Evolutionary conservation across 2,797 vertebrate species (phyloP).

Genomic region (Catostomus latipinnis): DNA sequence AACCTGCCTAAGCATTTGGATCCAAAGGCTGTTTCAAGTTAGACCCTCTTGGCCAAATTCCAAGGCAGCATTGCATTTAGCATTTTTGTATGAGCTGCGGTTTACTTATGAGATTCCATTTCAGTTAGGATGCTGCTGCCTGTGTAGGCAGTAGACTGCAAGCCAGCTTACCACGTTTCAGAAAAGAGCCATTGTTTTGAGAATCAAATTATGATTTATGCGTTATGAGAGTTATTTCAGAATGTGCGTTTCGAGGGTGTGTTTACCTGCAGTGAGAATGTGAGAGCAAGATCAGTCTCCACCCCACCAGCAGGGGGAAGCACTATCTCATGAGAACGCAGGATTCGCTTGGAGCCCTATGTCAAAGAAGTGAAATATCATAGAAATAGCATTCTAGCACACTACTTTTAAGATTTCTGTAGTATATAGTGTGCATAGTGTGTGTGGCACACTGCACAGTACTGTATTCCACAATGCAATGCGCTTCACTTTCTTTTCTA

Average conservation of each 20-base stretch:
- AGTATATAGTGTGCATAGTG: too few relatives aligned
- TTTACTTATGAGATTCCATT: neutral
- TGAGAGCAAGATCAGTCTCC: slow-evolving; percentile 93
- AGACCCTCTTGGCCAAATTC: neutral
- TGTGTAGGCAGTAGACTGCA: too few relatives aligned
- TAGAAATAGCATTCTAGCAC: too few relatives aligned
- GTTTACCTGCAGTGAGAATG: slow-evolving; percentile 93
- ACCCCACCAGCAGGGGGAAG: slow-evolving; percentile 94
- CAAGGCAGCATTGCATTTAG: neutral
- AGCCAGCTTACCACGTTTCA: neutral
- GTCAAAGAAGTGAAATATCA: neutral
- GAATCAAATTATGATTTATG: neutral
- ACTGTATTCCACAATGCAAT: too few relatives aligned
- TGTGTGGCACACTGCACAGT: too few relatives aligned
- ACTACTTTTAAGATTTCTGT: too few relatives aligned
- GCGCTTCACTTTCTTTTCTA: too few relatives aligned
- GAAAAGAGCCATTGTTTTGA: neutral
- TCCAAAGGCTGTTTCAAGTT: neutral
- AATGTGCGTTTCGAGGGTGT: neutral
- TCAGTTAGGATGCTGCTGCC: too few relatives aligned
- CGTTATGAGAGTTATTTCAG: neutral
- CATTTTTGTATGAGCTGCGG: neutral
- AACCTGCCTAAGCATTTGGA: neutral
- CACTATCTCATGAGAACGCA: slow-evolving; percentile 95
- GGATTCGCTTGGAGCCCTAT: slow-evolving; percentile 93